Conservation (phyloP, 53 echinoderm and acorn worm species). For the Holothuria scabra region DNA sequence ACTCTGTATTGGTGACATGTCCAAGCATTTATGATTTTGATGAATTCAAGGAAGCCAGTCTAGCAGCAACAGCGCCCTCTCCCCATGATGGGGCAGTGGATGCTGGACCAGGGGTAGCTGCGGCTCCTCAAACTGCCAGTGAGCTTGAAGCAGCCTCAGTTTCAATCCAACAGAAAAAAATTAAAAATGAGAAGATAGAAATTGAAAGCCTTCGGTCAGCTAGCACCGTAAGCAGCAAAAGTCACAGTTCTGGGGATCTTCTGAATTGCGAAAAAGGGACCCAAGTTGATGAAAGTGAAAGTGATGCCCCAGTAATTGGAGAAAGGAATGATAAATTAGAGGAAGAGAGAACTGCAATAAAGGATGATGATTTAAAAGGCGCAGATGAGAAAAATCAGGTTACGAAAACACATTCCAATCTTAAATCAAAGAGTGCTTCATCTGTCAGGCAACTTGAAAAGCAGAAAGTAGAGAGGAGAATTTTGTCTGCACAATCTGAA, state of each 20-base stretch:
- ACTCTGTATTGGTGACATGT: constrained; percentile 35
- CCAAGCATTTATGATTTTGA: constrained; percentile 59
- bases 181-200: background rate
- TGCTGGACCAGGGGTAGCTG: background rate
- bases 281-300: background rate
- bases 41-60: constrained; percentile 60
- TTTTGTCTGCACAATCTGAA: background rate
- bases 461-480: background rate
- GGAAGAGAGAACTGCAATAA: no score
- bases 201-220: background rate
- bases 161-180: background rate
- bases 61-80: background rate
- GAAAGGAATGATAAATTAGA: background rate
- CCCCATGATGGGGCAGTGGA: background rate
- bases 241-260: background rate
- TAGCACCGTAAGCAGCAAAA: constrained; percentile 3
- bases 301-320: background rate
- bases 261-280: background rate
- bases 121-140: background rate
- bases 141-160: background rate
- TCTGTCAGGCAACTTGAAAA: background rate
- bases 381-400: background rate
- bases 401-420: background rate
- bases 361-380: background rate
- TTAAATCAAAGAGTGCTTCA: constrained; percentile 3